These are phyloP conservation scores for Sebastes minor DNA, from an alignment of 2,797 vertebrate species.

Conservation along the genomic window DNA sequence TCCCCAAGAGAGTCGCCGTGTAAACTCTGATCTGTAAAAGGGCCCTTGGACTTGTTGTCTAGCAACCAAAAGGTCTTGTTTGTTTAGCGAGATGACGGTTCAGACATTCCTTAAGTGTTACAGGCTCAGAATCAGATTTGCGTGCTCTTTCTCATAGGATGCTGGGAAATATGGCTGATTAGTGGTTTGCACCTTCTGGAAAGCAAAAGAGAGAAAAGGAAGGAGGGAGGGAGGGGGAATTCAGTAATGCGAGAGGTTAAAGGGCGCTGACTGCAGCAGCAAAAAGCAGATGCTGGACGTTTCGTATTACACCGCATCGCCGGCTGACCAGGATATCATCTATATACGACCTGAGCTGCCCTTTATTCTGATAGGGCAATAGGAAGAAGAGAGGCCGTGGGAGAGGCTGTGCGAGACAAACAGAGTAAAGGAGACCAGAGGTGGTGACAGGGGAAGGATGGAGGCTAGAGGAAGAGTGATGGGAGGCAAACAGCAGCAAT, in stretches of 20 bases:
- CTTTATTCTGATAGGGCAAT: constrained; percentile 39
- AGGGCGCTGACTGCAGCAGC: constrained; percentile 68
- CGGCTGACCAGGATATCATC: constrained; percentile 67
- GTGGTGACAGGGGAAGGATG: constrained; percentile 39
- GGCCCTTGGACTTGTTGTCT: neutral
- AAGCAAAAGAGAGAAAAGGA: neutral
- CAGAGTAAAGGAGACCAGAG: constrained; percentile 32
- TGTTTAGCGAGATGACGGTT: constrained; percentile 32
- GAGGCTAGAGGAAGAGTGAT: constrained; percentile 43
- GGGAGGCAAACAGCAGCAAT: constrained; percentile 48
- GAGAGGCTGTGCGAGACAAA: neutral
- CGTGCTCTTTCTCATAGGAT: neutral
- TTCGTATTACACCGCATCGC: constrained; percentile 75
- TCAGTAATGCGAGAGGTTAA: constrained; percentile 66
- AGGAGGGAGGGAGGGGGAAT: constrained; percentile 16
- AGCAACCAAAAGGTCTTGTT: constrained; percentile 42
- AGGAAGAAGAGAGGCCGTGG: neutral
- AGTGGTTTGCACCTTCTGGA: neutral
- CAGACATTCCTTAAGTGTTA: constrained; percentile 48
- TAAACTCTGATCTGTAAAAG: constrained; percentile 26
- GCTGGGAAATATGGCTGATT: constrained; percentile 10
- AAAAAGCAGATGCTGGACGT: constrained; percentile 70
- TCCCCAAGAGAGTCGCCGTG: constrained; percentile 7
- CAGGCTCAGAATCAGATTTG: constrained; percentile 12
- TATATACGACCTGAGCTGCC: constrained; percentile 62